Percentiles rank a stretch among this genome's conserved stretches.
Evolutionary conservation across 1,140 invertebrate species (phyloP).

Genomic region (Colletes latitarsis): DNA sequence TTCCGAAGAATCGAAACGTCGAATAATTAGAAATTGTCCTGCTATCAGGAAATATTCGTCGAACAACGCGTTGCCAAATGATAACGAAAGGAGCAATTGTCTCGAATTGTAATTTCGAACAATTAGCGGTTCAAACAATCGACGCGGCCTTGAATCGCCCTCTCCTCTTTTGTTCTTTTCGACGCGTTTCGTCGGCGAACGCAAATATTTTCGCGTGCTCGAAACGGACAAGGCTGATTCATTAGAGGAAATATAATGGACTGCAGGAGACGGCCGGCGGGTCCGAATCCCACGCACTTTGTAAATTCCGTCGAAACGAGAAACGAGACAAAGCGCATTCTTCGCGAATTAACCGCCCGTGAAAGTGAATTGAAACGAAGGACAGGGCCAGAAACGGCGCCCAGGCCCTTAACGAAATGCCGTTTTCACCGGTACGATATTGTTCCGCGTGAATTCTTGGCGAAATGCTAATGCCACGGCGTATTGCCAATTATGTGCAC

Average conservation of each 20-base stretch:
- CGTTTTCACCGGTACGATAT: neutral
- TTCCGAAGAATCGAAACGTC: no score
- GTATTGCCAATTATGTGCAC: constrained; percentile 36
- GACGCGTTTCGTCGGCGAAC: neutral
- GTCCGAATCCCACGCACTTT: constrained; percentile 4
- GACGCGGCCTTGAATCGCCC: neutral
- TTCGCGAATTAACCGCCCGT: constrained; percentile 18
- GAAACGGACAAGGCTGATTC: constrained; percentile 2
- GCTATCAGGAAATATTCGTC: no score
- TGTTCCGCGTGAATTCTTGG: neutral
- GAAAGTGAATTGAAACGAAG: constrained; percentile 52
- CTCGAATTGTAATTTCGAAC: neutral
- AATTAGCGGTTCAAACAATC: neutral
- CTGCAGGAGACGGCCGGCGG: neutral
- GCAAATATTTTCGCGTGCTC: constrained; percentile 11
- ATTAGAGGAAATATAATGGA: constrained; percentile 8
- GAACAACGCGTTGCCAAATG: no score
- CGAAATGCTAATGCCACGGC: constrained; percentile 27
- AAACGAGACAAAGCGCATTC: constrained; percentile 10
- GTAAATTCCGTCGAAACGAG: neutral
- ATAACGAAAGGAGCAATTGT: no score
- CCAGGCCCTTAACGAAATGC: neutral
- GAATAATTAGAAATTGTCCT: no score
- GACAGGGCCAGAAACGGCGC: neutral
- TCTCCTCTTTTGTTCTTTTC: neutral